phyloP scores from a whole-genome alignment of 2,797 vertebrate genomes.

The Tapirus indicus region DNA sequence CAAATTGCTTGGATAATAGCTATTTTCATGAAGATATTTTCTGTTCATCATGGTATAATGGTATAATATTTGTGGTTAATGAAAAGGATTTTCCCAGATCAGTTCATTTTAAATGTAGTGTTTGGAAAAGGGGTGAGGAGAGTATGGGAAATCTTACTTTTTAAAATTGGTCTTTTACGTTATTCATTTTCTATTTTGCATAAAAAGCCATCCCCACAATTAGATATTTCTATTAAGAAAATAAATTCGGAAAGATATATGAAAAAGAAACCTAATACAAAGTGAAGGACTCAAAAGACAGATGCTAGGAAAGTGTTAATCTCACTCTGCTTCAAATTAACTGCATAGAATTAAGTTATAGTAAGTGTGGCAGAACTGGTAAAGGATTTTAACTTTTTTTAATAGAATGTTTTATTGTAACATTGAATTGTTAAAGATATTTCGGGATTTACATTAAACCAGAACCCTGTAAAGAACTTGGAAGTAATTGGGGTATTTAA shows the following conservation, averaged over 20 bases:
- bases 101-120: slow-evolving; percentile 22
- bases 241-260: slow-evolving; percentile 16
- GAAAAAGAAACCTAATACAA: slow-evolving; percentile 1
- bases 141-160: slow-evolving; percentile 13
- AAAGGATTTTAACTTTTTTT: slow-evolving; percentile 50
- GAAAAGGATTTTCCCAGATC: slow-evolving; percentile 48
- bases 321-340: slow-evolving; percentile 49
- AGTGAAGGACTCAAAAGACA: slow-evolving; percentile 17
- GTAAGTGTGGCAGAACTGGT: neutral
- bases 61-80: slow-evolving; percentile 44
- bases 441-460: slow-evolving; percentile 41
- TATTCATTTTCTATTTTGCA: slow-evolving; percentile 46
- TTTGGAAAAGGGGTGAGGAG: neutral
- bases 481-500: slow-evolving; percentile 78
- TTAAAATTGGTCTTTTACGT: slow-evolving; percentile 39
- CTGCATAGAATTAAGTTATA: slow-evolving; percentile 34
- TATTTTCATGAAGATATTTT: slow-evolving; percentile 37
- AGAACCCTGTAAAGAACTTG: slow-evolving; percentile 75
- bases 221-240: slow-evolving; percentile 38
- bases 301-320: slow-evolving; percentile 36
- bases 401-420: slow-evolving; percentile 29
- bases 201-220: slow-evolving; percentile 32
- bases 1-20: slow-evolving; percentile 39
- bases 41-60: neutral
- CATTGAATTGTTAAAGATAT: slow-evolving; percentile 49